Conservation (phyloP, 2,113 vertebrate species). For the Erpornis zantholeuca region DNA sequence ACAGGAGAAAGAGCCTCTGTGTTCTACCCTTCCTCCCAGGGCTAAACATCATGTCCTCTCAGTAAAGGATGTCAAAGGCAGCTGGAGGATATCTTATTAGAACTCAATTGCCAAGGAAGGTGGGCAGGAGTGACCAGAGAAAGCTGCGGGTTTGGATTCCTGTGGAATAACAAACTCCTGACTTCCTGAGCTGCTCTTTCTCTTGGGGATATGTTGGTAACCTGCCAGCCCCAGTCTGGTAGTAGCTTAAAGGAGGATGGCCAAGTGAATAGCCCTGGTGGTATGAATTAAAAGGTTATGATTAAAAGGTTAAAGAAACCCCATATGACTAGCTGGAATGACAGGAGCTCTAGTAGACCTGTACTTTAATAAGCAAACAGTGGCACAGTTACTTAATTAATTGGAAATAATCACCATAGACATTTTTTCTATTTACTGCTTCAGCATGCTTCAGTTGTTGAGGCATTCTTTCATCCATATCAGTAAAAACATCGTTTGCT, state of each 20-base stretch:
- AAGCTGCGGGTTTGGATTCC: slow-evolving; percentile 18
- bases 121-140: slow-evolving; percentile 24
- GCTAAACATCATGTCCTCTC: slow-evolving; percentile 3
- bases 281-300: not conserved
- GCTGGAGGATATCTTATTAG: slow-evolving; percentile 16
- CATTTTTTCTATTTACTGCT: not conserved
- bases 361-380: not conserved
- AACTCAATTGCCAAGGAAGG: not conserved
- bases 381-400: not conserved
- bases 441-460: not conserved
- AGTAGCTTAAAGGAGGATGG: not conserved
- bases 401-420: not conserved
- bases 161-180: not conserved
- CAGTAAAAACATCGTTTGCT: not conserved
- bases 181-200: not conserved
- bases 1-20: slow-evolving; percentile 6
- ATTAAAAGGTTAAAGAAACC: not conserved
- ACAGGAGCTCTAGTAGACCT: not conserved
- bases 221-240: not conserved
- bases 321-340: not conserved
- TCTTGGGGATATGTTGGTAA: slow-evolving; percentile 38
- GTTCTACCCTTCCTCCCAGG: not conserved
- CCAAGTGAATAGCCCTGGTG: not conserved
- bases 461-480: not conserved
- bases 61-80: slow-evolving; percentile 28